These are phyloP conservation scores for Noctilio leporinus DNA, from an alignment of 2,113 vertebrate species.

Conservation along the genomic window DNA sequence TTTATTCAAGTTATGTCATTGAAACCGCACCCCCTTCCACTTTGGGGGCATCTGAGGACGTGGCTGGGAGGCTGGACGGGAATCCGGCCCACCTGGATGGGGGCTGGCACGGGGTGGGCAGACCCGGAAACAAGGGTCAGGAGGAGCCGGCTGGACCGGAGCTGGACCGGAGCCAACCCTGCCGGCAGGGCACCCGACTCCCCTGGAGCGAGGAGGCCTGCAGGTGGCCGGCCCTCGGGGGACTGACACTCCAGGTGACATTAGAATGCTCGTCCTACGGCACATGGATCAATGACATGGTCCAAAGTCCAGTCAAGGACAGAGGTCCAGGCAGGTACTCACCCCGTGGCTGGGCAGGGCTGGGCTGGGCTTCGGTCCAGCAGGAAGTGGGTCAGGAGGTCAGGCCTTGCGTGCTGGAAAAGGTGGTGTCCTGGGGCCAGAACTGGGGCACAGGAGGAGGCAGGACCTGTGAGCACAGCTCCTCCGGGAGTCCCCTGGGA, in stretches of 20 bases:
- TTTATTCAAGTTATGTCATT: not conserved
- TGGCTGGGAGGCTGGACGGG: not conserved
- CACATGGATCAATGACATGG: not conserved
- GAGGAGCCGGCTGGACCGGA: not conserved
- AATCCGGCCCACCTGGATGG: not conserved
- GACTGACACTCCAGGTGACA: not conserved
- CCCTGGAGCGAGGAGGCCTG: not conserved
- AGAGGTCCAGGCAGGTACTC: not conserved
- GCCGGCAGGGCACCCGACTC: too few species aligned
- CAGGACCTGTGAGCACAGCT: not conserved
- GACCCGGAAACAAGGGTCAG: not conserved
- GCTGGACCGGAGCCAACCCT: fast-evolving
- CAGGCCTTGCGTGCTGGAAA: not conserved
- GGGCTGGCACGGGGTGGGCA: not conserved
- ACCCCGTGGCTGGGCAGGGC: not conserved
- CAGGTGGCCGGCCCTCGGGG: not conserved
- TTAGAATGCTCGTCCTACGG: fast-evolving
- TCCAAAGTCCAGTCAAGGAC: not conserved
- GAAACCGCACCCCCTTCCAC: not conserved
- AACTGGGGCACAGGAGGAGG: fast-evolving
- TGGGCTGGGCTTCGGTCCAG: not conserved
- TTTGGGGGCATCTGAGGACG: not conserved
- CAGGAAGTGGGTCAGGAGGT: not conserved
- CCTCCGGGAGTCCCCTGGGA: not conserved
- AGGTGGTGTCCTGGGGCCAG: fast-evolving